Evolutionary conservation across 2,797 vertebrate species (phyloP).

Genomic region (Sylvilagus floridanus): DNA sequence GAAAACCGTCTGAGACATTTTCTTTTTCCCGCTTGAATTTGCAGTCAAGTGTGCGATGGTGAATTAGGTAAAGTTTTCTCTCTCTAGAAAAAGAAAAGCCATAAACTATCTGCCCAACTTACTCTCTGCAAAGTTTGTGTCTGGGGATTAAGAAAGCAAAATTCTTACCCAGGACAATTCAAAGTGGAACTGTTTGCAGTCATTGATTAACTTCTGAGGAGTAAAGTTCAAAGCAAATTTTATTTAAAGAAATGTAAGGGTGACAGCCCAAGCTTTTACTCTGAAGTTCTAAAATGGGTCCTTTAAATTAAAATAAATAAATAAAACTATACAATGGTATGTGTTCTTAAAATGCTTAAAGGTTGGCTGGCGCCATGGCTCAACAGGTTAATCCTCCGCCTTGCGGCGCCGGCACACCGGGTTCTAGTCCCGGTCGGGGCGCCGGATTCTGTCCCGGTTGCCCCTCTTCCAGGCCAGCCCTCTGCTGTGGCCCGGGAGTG

Average conservation of each 20-base stretch:
- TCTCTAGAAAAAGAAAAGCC: slow-evolving; percentile 24
- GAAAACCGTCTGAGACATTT: slow-evolving; percentile 18
- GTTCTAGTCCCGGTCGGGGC: too few species aligned
- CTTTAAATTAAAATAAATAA: slow-evolving; percentile 17
- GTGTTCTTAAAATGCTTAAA: neutral
- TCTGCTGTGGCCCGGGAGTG: too few species aligned
- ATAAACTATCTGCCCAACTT: neutral
- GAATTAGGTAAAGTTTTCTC: slow-evolving; percentile 29
- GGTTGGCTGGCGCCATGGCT: too few species aligned
- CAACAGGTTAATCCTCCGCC: too few species aligned
- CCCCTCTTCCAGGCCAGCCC: too few species aligned
- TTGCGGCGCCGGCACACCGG: too few species aligned
- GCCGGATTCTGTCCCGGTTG: too few species aligned
- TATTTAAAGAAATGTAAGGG: neutral
- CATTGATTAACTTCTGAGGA: slow-evolving; percentile 33
- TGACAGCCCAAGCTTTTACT: slow-evolving; percentile 22
- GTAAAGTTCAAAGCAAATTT: slow-evolving; percentile 39
- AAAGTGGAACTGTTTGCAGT: slow-evolving; percentile 33
- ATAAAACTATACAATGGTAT: neutral
- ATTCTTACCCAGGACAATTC: slow-evolving; percentile 43
- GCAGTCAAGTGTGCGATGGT: neutral
- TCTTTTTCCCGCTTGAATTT: slow-evolving; percentile 45
- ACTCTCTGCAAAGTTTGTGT: slow-evolving; percentile 11
- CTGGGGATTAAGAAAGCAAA: neutral
- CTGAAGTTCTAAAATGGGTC: slow-evolving; percentile 21